These are phyloP conservation scores for Enteromius anoplus DNA, from an alignment of 2,797 vertebrate genomes.

Conservation along the genomic window DNA sequence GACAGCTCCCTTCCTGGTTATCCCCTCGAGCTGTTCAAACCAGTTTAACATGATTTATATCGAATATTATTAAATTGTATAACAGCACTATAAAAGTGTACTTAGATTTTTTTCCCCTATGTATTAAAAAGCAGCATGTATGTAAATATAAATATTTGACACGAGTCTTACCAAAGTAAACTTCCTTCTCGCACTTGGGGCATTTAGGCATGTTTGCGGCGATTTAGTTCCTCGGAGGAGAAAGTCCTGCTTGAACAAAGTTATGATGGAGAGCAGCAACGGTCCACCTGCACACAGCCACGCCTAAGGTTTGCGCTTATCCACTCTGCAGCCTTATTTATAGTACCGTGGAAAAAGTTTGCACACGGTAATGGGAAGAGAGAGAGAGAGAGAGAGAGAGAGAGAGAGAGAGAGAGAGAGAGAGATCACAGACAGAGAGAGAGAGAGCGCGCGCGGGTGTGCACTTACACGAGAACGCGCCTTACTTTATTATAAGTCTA, in stretches of 20 bases:
- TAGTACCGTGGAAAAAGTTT: constrained; percentile 68
- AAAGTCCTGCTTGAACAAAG: constrained; percentile 36
- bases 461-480: not conserved
- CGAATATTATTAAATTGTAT: not conserved
- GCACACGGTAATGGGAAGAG: constrained; percentile 60
- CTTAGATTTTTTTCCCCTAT: not conserved
- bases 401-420: constrained; percentile 65
- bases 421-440: not conserved
- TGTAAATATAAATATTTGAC: not conserved
- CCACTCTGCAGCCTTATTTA: constrained; percentile 64
- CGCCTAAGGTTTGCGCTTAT: constrained; percentile 64
- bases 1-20: constrained; percentile 32
- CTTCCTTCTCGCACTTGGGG: constrained; percentile 90
- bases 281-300: constrained; percentile 67
- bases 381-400: not conserved
- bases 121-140: not conserved
- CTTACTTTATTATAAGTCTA: not conserved
- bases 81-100: not conserved
- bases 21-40: not conserved
- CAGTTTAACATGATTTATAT: not conserved
- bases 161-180: constrained; percentile 91
- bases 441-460: constrained; percentile 38
- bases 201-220: constrained; percentile 90
- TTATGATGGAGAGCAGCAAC: constrained; percentile 44
- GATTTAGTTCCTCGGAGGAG: constrained; percentile 43